A percentile compares a stretch with the other conserved stretches of the same genome.
Evolutionary conservation across 1,140 invertebrate genomes (phyloP).

Genomic region (Anoplophora glabripennis): DNA sequence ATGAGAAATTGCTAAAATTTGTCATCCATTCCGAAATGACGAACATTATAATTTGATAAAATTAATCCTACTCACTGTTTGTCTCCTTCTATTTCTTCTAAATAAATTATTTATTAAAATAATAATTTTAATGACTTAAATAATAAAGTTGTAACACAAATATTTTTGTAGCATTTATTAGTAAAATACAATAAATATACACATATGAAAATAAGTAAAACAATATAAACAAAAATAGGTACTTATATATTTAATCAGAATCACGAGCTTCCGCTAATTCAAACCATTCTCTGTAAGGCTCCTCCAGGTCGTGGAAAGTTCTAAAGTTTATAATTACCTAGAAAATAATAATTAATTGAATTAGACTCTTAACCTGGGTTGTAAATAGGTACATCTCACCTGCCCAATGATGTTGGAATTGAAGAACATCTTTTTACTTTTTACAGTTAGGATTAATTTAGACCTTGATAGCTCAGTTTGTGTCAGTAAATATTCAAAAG

Average conservation of each 20-base stretch:
- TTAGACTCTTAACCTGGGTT: neutral
- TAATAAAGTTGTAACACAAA: too few relatives aligned
- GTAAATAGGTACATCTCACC: constrained; percentile 48
- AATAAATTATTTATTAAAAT: too few relatives aligned
- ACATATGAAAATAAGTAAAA: too few relatives aligned
- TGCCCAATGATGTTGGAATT: constrained; percentile 77
- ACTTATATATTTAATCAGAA: constrained; percentile 14
- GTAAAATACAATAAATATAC: too few relatives aligned
- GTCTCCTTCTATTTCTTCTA: too few relatives aligned
- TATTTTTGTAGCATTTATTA: too few relatives aligned
- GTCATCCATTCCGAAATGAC: too few relatives aligned
- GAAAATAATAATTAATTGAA: constrained; percentile 9
- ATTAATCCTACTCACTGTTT: too few relatives aligned
- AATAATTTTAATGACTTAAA: too few relatives aligned
- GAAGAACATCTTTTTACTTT: constrained; percentile 76
- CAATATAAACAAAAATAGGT: too few relatives aligned
- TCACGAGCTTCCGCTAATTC: constrained; percentile 10
- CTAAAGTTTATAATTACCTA: constrained; percentile 19
- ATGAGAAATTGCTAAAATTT: too few relatives aligned
- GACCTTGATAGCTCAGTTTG: constrained; percentile 68
- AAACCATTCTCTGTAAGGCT: constrained; percentile 16
- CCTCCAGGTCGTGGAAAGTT: neutral
- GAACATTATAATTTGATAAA: too few relatives aligned
- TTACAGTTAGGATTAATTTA: constrained; percentile 72
- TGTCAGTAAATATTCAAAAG: constrained; percentile 79